Base-by-base conservation (phyloP, 2,113 vertebrate genomes). In the Tonatia bakeri region DNA sequence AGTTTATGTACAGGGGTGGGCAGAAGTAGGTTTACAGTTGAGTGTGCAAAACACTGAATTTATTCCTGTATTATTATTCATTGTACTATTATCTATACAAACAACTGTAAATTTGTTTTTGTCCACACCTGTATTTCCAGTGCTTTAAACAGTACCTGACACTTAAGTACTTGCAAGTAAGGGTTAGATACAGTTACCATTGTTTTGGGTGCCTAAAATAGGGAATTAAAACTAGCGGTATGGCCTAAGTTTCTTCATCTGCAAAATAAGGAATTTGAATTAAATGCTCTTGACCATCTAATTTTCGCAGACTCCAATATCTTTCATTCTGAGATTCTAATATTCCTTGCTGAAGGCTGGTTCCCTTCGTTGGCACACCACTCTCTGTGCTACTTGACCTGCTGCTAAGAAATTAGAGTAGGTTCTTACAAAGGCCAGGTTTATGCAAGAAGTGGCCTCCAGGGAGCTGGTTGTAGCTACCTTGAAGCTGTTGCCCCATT, bases 351-450 rank as follows among this genome's bases (percentile, higher is more conserved):
- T 70, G 64, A 83, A 92, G 59, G 26, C 24, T 94, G 7, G 36
- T 80, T 70, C 52, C 36, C 52, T 64, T 96, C 47, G 28, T 61
- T 75, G 94, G 24, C 38, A 87, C 1, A 73, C 38, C 6, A 22
- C 6, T 90, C 81, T 56, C 85, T 45, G 20, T 82, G 72, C 77
- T 83, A 22, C 75, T 91, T 94, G 91, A 91, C 36, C 69, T 87
- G 61, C 45, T 90, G 91, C 87, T 82, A 56, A 96, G 95, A 96
- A 92, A 88, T 92, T 61, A 88, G 81, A 85, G 81, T 87, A 65
- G 72, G 9, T 81, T 82, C 67, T 94, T 81, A 7, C 24, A 88
- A 92, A 91, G 76, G 40, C 69, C 56, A 88, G 31, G 31, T 54
- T 94, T 43, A 40, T 64, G 16, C 12, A 80, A 88, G 80, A 83